phyloP scores from a whole-genome alignment of 2,797 vertebrate genomes.

The Menidia menidia region DNA sequence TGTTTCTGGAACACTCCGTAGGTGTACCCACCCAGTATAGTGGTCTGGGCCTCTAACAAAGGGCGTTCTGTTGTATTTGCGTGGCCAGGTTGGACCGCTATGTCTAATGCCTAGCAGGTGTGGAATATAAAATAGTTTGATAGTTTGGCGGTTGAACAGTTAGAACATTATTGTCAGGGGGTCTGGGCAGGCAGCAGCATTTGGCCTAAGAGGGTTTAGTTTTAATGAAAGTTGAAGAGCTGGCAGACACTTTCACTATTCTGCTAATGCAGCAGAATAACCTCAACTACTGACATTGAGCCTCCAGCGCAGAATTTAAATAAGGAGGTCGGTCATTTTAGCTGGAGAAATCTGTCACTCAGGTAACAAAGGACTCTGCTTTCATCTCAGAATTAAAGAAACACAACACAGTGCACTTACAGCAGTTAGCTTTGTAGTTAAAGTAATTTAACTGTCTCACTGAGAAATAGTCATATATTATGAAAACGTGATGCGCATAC shows the following conservation, averaged over 20 bases:
- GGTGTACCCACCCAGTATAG: slow-evolving; percentile 67
- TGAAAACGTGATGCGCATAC: slow-evolving; percentile 36
- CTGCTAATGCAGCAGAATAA: slow-evolving; percentile 76
- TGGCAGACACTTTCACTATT: slow-evolving; percentile 68
- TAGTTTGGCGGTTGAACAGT: slow-evolving; percentile 76
- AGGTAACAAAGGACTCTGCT: slow-evolving; percentile 53
- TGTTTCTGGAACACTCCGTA: slow-evolving; percentile 70
- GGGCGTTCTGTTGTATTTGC: slow-evolving; percentile 76
- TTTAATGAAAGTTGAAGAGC: slow-evolving; percentile 78
- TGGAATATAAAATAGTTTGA: slow-evolving; percentile 82
- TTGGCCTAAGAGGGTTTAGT: slow-evolving; percentile 72
- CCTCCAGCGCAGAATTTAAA: slow-evolving; percentile 68
- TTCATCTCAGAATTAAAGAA: slow-evolving; percentile 36
- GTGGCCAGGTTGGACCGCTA: slow-evolving; percentile 61
- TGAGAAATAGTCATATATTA: slow-evolving; percentile 15
- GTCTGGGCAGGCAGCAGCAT: slow-evolving; percentile 58
- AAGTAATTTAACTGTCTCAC: slow-evolving; percentile 49
- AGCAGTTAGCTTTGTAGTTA: slow-evolving; percentile 39
- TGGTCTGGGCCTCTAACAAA: slow-evolving; percentile 72
- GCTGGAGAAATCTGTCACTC: slow-evolving; percentile 60
- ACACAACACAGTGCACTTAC: slow-evolving; percentile 35
- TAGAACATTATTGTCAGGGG: slow-evolving; percentile 76
- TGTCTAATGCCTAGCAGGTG: slow-evolving; percentile 81
- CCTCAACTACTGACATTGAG: slow-evolving; percentile 65
- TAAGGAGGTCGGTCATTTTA: slow-evolving; percentile 54